Base-by-base conservation (phyloP, 2,888 invertebrate species). In the Deilephila porcellus region DNA sequence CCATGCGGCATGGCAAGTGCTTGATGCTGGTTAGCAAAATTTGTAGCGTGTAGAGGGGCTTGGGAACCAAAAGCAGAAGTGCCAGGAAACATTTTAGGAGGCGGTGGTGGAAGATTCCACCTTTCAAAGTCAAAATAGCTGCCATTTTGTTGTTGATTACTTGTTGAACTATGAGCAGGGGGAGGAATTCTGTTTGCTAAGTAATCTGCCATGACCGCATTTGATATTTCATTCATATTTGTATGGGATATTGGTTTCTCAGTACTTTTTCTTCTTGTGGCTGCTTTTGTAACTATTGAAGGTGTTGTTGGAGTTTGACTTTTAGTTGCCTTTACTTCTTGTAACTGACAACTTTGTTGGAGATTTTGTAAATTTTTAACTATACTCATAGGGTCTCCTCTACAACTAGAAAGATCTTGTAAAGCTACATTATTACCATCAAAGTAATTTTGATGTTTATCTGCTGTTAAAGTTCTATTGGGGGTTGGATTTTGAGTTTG, bases 61-160 rank as follows among this genome's bases (percentile, higher is more conserved):
- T 96, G 96, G n/a, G 96, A 92, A 75, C 94, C 93, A 76, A 95
- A 96, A 72, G 95, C 93, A n/a, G 96, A 91, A 25, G 95, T 90
- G 71, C 96, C 95, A 60, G 96, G 93, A 85, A 97, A 97, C 90
- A 97, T 96, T 93, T 97, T 97, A 37, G 96, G 95, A 45, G 96
- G 95, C 25, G 96, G 96, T 11, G 96, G 95, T 60, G 97, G 96
- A 73, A 97, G 92, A 88, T 97, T 97, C 97, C 97, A 98, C 80
- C 97, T 95, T 83, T 97, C 97, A 83, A 97, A 97, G 88, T 98
- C 97, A 83, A 97, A 97, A 86, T 97, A 97, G 72, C 96, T 96
- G 77, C 96, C 96, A 86, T 96, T 96, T 85, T 96, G 96, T 81
- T 95, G 96, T 82, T 95, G 94, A 83, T 86, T 93, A 83, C 88